A percentile compares a stretch with the other conserved stretches of the same genome.
Conservation (phyloP, 2,888 invertebrate species). For the Aricia artaxerxes region DNA sequence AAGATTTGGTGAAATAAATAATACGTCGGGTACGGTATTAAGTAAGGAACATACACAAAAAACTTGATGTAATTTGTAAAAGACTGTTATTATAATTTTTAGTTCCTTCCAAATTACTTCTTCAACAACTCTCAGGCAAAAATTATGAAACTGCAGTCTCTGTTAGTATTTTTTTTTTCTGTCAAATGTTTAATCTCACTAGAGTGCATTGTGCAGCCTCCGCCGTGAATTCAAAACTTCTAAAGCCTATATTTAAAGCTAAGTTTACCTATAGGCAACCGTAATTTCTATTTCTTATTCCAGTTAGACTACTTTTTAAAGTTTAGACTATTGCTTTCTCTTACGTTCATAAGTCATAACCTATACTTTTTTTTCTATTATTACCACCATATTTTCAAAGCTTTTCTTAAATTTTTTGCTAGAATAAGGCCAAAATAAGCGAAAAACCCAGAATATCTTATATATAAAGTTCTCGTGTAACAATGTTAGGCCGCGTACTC, state of each 20-base stretch:
- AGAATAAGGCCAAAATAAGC: no score
- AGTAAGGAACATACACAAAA: no score
- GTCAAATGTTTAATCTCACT: neutral
- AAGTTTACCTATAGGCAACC: neutral
- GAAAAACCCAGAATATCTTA: no score
- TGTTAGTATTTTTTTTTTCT: neutral
- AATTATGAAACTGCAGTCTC: slow-evolving; percentile 17
- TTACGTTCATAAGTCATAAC: neutral
- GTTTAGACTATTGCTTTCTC: neutral
- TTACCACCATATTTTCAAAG: no score
- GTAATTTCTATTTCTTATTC: neutral
- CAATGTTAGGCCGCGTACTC: no score
- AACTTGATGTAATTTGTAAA: neutral
- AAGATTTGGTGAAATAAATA: no score
- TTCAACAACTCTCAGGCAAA: neutral
- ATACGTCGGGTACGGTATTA: no score
- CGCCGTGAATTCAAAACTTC: slow-evolving; percentile 16
- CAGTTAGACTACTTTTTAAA: neutral
- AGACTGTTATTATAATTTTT: neutral
- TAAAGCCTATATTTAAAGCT: slow-evolving; percentile 11
- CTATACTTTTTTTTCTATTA: no score
- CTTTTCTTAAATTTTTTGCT: no score
- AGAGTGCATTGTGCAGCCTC: slow-evolving; percentile 1
- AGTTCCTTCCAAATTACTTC: neutral
- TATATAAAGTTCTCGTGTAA: no score